Conservation (phyloP, 2,888 invertebrate genomes). For the Cecidostiba fungosa region DNA sequence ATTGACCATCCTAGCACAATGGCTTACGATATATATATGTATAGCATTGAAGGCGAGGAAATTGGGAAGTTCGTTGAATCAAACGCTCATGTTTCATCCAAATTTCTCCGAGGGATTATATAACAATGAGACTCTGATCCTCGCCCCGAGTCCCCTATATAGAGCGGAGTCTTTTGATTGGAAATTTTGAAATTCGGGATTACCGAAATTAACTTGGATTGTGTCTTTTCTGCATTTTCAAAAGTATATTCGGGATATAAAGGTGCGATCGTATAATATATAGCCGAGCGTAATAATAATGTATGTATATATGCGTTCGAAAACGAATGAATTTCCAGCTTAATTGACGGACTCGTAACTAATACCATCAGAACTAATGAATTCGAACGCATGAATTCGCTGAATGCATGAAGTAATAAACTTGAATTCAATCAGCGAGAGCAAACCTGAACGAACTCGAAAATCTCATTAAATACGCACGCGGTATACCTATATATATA, state of each 20-base stretch:
- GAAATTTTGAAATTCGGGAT: neutral
- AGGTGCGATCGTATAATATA: too few relatives aligned
- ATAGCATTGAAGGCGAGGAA: conserved; percentile 19
- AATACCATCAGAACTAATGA: neutral
- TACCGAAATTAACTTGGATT: neutral
- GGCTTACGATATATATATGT: conserved; percentile 6
- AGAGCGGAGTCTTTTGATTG: neutral
- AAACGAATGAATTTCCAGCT: neutral
- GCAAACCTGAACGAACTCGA: neutral
- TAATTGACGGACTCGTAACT: neutral
- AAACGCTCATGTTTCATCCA: neutral
- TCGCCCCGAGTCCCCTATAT: too few relatives aligned
- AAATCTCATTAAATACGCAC: conserved; percentile 11
- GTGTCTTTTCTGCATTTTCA: neutral
- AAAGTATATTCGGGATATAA: too few relatives aligned
- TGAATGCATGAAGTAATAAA: neutral
- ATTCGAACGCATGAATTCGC: neutral
- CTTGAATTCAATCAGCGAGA: neutral
- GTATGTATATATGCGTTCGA: neutral
- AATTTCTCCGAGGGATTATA: neutral
- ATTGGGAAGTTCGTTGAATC: conserved; percentile 41
- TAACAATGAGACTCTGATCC: neutral
- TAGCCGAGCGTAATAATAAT: too few relatives aligned
- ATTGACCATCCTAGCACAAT: conserved; percentile 45
- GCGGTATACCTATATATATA: neutral